Percentiles rank a stretch among this genome's conserved stretches.
phyloP scores from a whole-genome alignment of 2,113 vertebrate species.

The Paramormyrops kingsleyae region DNA sequence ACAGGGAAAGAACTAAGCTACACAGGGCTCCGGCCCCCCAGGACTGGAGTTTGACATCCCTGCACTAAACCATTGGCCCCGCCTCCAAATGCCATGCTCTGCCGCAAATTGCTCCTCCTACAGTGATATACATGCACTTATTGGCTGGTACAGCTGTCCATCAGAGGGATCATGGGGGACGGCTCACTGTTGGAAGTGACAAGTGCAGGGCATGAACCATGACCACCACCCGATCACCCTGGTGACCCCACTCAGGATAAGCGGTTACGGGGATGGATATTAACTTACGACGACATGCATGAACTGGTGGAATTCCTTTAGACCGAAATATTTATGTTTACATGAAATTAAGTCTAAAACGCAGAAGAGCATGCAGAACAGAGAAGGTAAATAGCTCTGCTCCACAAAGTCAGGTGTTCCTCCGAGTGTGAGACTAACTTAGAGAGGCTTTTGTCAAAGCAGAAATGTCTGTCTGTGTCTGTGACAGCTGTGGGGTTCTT shows the following conservation, averaged over 20 bases:
- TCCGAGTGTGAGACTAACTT: neutral
- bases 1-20: too few relatives aligned
- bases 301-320: neutral
- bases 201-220: neutral
- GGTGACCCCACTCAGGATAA: neutral
- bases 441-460: neutral
- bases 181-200: neutral
- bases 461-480: neutral
- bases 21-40: neutral
- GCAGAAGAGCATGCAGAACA: neutral
- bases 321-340: neutral
- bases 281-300: neutral
- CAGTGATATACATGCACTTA: neutral
- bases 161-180: neutral
- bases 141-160: neutral
- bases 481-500: neutral
- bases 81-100: neutral
- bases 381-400: neutral
- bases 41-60: neutral
- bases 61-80: neutral
- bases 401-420: neutral
- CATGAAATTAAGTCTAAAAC: neutral
- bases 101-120: neutral
- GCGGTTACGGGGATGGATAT: neutral
- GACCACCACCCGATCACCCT: neutral